Evolutionary conservation across 1,140 invertebrate genomes (phyloP), one percentile per base, ranked within the genome.

Genomic region (Atta cephalotes): DNA sequence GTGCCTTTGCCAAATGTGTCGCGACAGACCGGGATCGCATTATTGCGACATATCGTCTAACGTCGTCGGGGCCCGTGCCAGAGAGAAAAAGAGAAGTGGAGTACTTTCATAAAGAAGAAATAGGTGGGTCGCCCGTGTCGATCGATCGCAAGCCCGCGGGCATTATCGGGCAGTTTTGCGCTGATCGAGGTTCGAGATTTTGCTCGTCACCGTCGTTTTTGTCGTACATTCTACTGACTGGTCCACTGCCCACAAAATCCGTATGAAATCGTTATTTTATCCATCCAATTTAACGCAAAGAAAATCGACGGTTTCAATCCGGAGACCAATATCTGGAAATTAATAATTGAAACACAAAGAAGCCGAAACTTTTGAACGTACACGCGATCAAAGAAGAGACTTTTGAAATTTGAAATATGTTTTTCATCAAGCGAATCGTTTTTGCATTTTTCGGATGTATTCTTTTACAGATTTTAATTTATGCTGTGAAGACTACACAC

Each of bases 91-190:
- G 53, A 65, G 82, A 91, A 91, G 88, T 91, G 81, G 89, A 91
- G 87, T 89, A 89, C 90, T 91, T 91, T 91, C 90, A 89, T 91
- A 91, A 89, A 89, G 90, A 81, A 90, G 63, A 88, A 70, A 91
- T 91, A 89, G 85, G 85, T 58, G 72, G 89, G 76, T 81, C 85
- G 53, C 3, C 25, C 79, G 77, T 49, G 51, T 53, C 77, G 49
- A 89, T 89, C 80, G 84, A 85, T 88, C 39, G 71, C 71, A 53
- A n/a, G 77, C 72, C 88, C 31, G 63, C 31, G 71, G 89, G 74
- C 56, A 62, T 85, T 70, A 82, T 63, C 77, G n/a, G 14, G 5
- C 70, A 79, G 35, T 39, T 21, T 58, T 71, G 72, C 77, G 58
- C 10, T n/a, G 49, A 72, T 87, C 65, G 85, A 60, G 35, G 68